phyloP scores from a whole-genome alignment of 2,888 invertebrate species.

The Candidula unifasciata region DNA sequence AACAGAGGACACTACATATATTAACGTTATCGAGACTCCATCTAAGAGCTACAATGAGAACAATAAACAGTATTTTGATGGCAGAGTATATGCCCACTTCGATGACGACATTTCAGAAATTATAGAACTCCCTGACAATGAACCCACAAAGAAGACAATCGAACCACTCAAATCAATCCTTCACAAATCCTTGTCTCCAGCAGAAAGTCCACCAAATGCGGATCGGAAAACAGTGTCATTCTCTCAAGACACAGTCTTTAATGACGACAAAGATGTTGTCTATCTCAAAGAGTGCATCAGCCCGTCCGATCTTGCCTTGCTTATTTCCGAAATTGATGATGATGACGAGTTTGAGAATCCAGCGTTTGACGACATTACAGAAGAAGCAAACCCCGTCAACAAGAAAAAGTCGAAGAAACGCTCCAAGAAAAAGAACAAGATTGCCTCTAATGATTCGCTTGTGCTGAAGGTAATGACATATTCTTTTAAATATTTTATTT shows the following conservation, averaged over 20 bases:
- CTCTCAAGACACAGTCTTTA: constrained; percentile 66
- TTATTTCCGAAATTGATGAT: neutral
- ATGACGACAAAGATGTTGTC: constrained; percentile 62
- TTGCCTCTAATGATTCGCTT: constrained; percentile 14
- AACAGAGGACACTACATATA: neutral
- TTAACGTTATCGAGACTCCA: neutral
- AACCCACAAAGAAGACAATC: neutral
- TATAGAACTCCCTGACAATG: neutral
- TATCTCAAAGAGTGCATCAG: constrained; percentile 46
- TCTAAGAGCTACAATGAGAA: neutral
- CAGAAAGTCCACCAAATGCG: constrained; percentile 25
- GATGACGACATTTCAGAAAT: neutral
- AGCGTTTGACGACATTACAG: constrained; percentile 26
- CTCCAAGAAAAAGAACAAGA: constrained; percentile 27
- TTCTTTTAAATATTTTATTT: neutral
- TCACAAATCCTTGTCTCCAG: neutral
- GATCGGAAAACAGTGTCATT: constrained; percentile 66
- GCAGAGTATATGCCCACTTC: neutral
- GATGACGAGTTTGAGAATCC: constrained; percentile 30
- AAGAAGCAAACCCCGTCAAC: neutral
- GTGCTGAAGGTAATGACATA: constrained; percentile 20
- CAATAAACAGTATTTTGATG: neutral
- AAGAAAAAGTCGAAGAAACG: constrained; percentile 38
- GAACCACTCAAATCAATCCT: neutral
- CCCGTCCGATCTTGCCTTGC: constrained; percentile 25